Conservation (phyloP, 2,888 invertebrate species). For the Meteorus cinctellus region DNA sequence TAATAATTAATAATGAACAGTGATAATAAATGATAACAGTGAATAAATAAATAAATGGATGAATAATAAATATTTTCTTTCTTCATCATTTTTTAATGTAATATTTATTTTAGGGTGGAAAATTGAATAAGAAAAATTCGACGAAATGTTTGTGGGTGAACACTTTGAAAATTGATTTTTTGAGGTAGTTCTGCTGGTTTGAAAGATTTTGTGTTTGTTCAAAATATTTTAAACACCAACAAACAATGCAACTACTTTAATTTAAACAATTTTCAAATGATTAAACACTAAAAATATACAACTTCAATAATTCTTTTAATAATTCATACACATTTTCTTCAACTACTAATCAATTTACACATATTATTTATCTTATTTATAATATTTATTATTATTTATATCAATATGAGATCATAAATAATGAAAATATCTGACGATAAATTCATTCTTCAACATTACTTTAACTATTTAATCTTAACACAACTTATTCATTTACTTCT, state of each 20-base stretch:
- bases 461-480: not conserved
- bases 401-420: not conserved
- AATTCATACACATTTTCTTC: not conserved
- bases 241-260: too few relatives aligned
- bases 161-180: too few relatives aligned
- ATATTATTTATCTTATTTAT: not conserved
- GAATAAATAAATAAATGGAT: too few relatives aligned
- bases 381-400: not conserved
- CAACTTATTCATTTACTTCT: not conserved
- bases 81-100: not conserved
- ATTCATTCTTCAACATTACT: conserved; percentile 12
- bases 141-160: too few relatives aligned
- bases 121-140: too few relatives aligned
- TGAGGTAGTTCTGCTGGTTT: too few relatives aligned
- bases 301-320: not conserved
- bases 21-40: not conserved
- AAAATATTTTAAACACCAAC: too few relatives aligned
- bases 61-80: conserved; percentile 7
- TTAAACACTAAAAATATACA: not conserved
- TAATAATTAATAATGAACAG: not conserved
- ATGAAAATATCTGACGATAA: not conserved
- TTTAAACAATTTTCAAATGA: too few relatives aligned
- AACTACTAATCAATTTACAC: not conserved
- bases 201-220: too few relatives aligned
- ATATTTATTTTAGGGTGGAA: not conserved